These are phyloP conservation scores for Zaprionus nigranus DNA, from an alignment of 1,140 invertebrate genomes.

Conservation along the genomic window DNA sequence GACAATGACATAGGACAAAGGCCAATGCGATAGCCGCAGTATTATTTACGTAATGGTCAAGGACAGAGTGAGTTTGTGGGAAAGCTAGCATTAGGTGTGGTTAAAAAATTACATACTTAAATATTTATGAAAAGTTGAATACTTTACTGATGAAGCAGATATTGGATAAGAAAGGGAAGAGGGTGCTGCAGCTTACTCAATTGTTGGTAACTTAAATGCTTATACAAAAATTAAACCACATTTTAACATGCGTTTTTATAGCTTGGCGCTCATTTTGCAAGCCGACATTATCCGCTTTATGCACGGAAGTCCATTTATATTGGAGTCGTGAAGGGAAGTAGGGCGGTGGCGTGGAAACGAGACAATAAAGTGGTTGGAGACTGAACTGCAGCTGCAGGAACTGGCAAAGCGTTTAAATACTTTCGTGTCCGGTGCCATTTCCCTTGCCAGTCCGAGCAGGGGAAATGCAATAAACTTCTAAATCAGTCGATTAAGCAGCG, in stretches of 20 bases:
- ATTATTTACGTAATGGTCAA: slow-evolving; percentile 73
- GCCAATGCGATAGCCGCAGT: slow-evolving; percentile 36
- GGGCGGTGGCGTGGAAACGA: slow-evolving; percentile 19
- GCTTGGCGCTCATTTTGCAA: slow-evolving; percentile 50
- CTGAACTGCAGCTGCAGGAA: slow-evolving; percentile 28
- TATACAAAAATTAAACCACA: slow-evolving; percentile 69
- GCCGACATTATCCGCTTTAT: slow-evolving; percentile 67
- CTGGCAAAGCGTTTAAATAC: slow-evolving; percentile 69
- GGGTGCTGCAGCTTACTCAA: slow-evolving; percentile 33
- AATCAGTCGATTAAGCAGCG: slow-evolving; percentile 79
- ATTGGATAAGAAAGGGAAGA: not conserved
- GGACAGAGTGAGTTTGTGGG: slow-evolving; percentile 41
- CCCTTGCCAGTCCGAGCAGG: slow-evolving; percentile 46
- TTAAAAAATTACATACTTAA: slow-evolving; percentile 50
- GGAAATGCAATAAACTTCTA: slow-evolving; percentile 79
- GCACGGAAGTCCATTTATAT: slow-evolving; percentile 78
- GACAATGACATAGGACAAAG: slow-evolving; percentile 40
- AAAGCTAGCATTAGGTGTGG: slow-evolving; percentile 24
- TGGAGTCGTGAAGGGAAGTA: slow-evolving; percentile 19
- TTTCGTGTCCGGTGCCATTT: slow-evolving; percentile 72
- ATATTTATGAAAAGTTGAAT: slow-evolving; percentile 71
- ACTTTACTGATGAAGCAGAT: slow-evolving; percentile 11
- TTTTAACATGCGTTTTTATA: slow-evolving; percentile 59
- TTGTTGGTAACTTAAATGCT: slow-evolving; percentile 69
- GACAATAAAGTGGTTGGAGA: slow-evolving; percentile 64